These are phyloP conservation scores for Camelus dromedarius DNA, from an alignment of 2,113 vertebrate genomes.

Conservation along the genomic window DNA sequence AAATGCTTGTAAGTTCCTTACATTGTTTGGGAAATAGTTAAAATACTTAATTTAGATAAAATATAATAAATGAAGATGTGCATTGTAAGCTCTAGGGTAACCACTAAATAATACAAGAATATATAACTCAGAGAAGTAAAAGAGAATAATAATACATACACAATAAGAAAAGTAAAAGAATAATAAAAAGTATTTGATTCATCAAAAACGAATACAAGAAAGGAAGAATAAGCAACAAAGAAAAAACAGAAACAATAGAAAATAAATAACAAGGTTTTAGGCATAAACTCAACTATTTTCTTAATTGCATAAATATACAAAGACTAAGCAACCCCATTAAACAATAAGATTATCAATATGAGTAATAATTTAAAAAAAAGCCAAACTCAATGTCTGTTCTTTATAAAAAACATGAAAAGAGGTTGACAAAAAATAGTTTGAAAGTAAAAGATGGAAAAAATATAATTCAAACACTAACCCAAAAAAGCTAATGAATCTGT, in stretches of 20 bases:
- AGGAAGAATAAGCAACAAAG: not conserved
- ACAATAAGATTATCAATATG: not conserved
- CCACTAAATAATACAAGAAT: not conserved
- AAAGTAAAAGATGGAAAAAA: not conserved
- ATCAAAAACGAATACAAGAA: not conserved
- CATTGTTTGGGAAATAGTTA: not conserved
- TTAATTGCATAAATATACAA: constrained; percentile 6
- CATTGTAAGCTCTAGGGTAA: not conserved
- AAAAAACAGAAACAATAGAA: not conserved
- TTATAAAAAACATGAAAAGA: not conserved
- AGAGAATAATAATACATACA: not conserved
- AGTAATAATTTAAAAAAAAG: not conserved
- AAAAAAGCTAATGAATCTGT: not conserved
- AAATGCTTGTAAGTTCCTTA: not conserved
- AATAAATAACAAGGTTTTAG: not conserved
- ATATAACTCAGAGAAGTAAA: not conserved
- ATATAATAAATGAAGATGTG: not conserved
- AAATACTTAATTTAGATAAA: not conserved
- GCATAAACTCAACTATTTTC: not conserved
- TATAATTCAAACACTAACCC: not conserved
- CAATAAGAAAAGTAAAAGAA: not conserved
- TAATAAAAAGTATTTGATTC: not conserved
- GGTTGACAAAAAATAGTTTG: not conserved
- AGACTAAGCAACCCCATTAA: not conserved
- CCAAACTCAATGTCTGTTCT: not conserved